phyloP scores from a whole-genome alignment of 2,113 vertebrate species.

The Eulemur rufifrons region DNA sequence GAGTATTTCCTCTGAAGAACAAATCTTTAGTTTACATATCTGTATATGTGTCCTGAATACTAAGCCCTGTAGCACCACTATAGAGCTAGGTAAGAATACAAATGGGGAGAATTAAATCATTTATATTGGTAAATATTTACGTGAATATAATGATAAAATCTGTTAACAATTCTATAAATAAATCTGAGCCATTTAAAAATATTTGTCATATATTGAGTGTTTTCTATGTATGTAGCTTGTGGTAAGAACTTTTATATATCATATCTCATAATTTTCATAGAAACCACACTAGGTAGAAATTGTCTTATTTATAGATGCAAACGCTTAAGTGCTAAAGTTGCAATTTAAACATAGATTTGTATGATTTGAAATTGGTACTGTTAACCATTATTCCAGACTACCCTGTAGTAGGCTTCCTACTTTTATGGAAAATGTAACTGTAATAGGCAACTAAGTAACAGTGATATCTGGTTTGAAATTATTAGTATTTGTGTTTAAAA shows the following conservation, averaged over 20 bases:
- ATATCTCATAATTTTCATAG: not conserved
- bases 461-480: not conserved
- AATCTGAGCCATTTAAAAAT: not conserved
- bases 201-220: not conserved
- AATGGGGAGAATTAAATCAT: not conserved
- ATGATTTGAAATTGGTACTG: not conserved
- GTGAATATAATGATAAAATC: not conserved
- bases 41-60: not conserved
- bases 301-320: not conserved
- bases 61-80: not conserved
- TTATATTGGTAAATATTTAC: not conserved
- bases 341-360: not conserved
- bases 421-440: not conserved
- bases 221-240: not conserved
- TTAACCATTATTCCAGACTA: not conserved
- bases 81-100: not conserved
- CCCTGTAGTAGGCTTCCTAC: not conserved
- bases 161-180: not conserved
- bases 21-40: slow-evolving; percentile 6
- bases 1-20: not conserved
- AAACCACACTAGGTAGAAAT: not conserved
- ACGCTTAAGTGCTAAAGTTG: not conserved
- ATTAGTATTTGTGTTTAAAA: not conserved
- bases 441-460: not conserved
- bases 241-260: not conserved